phyloP scores from a whole-genome alignment of 2,888 invertebrate genomes.

The Dinocampus coccinellae region DNA sequence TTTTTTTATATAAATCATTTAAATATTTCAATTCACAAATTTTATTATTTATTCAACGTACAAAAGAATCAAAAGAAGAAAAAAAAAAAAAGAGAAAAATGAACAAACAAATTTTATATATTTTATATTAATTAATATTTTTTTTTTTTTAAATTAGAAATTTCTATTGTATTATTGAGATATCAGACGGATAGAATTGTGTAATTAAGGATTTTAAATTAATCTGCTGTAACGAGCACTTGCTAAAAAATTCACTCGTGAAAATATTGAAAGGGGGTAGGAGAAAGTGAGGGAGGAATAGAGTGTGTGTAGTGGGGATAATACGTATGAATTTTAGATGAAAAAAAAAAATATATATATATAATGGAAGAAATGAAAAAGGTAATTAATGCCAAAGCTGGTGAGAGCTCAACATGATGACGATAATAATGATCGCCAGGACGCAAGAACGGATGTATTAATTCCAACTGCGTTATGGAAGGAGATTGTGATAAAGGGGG shows the following conservation, averaged over 20 bases:
- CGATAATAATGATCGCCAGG: slow-evolving; percentile 21
- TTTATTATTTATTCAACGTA: no score
- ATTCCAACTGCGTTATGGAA: neutral
- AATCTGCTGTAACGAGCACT: neutral
- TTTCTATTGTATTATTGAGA: no score
- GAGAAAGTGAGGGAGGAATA: neutral
- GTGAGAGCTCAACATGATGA: slow-evolving; percentile 9
- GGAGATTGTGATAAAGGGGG: no score
- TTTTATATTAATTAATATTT: no score
- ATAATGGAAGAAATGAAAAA: neutral
- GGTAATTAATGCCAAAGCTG: slow-evolving; percentile 24
- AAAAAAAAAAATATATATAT: neutral
- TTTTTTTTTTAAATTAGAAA: no score
- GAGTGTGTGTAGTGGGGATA: no score
- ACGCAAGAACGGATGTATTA: slow-evolving; percentile 17
- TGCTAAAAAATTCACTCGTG: neutral
- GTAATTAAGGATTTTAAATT: neutral
- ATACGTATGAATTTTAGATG: neutral
- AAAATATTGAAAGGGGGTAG: neutral
- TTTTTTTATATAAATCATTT: no score
- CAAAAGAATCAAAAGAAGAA: no score
- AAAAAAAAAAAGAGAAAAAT: no score
- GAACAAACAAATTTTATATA: no score
- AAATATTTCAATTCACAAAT: no score
- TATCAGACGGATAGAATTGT: no score